Conservation (phyloP, 1,140 invertebrate genomes). For the Capitella teleta region DNA sequence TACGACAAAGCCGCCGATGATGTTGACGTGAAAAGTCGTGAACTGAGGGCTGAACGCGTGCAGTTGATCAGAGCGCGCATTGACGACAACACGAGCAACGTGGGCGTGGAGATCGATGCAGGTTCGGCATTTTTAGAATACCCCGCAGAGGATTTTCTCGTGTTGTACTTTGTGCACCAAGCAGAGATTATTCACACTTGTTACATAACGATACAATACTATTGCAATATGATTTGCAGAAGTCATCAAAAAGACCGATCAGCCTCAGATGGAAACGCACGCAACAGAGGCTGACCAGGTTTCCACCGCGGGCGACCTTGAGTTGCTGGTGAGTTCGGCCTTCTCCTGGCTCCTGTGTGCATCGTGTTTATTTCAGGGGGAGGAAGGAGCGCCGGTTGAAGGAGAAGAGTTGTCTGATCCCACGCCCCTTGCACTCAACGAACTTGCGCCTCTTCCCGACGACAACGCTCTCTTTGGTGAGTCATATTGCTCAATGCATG, state of each 20-base stretch:
- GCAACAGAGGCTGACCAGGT: no score
- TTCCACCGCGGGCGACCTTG: no score
- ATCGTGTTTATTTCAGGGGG: no score
- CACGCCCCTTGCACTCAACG: slow-evolving; percentile 29
- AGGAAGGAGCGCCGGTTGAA: not conserved
- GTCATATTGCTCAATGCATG: slow-evolving; percentile 3
- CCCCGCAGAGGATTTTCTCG: no score
- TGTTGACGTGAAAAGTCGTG: slow-evolving; percentile 22
- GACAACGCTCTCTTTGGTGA: slow-evolving; percentile 41
- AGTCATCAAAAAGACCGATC: no score
- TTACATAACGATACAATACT: no score
- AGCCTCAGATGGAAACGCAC: no score
- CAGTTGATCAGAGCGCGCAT: slow-evolving; percentile 28
- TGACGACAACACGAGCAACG: slow-evolving; percentile 20
- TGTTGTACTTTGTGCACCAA: no score
- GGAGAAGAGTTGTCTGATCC: slow-evolving; percentile 14
- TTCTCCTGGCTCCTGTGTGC: no score
- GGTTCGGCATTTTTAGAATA: not conserved
- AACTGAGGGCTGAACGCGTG: slow-evolving; percentile 36
- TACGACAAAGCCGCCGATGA: slow-evolving; percentile 28
- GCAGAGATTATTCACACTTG: no score
- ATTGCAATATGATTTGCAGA: no score
- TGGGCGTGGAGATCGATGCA: slow-evolving; percentile 4
- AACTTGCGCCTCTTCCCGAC: slow-evolving; percentile 37
- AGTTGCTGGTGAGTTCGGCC: no score